Base-by-base conservation (phyloP, 2,797 vertebrate species). In the Mus spretus region DNA sequence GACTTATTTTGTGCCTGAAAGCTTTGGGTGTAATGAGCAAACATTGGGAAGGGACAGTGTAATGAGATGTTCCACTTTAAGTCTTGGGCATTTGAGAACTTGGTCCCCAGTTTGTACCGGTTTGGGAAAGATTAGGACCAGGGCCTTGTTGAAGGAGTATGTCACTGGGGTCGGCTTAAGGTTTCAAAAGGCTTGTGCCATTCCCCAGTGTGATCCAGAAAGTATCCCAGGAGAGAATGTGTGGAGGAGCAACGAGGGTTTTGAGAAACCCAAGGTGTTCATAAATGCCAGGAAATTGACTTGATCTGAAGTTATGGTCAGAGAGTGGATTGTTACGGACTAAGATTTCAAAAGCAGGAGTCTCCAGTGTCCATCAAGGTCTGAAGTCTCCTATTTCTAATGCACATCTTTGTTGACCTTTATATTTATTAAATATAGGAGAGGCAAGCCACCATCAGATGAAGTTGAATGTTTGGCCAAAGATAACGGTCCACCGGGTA, bases 291-390 rank as follows among this genome's bases (percentile, higher is more conserved):
- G 40, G 40, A 72, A 77, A 47, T 26, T 78, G 77, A 55, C 14
- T 6, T 93, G 92, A 85, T 44, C 55, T 79, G 87, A 94, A 78
- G 4, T 44, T 93, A 82, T 53, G 74, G 44, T 79, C 50, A 70
- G 37, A 95, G 37, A 85, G 34, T 24, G 65, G 55, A 11, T 24
- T 83, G 24, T 57, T 50, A 86, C 31, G 81, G 34, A 34, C 53
- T 44, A 88, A 13, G 28, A 53, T 79, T 96, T 97, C 22, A 78
- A 72, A 89, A 57, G n/a, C 57, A 17, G 75, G 84, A 81, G 12
- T 15, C 80, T 61, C 50, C 28, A 65, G 82, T 12, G 34, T 75
- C 28, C 26, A 14, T 5, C 2, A 10, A 70, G 17, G 31, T 79
- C 85, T 84, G 67, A 40, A 55, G 34, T 65, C 53, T 20, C 19